Conservation (phyloP, 1,140 invertebrate species). For the Luehdorfia chinensis region DNA sequence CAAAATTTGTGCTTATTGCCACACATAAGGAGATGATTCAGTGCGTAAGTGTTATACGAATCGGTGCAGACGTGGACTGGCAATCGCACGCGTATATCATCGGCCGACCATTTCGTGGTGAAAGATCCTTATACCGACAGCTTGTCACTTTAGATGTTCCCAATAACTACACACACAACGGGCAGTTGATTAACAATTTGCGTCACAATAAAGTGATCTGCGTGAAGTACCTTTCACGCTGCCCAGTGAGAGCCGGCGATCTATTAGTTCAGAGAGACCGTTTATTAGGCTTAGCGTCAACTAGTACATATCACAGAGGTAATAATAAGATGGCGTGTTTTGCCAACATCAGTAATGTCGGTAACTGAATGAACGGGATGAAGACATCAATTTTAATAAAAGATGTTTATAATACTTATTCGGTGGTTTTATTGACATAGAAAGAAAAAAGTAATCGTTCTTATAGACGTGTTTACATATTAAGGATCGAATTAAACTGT, state of each 20-base stretch:
- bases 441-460: too few relatives aligned
- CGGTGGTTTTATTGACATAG: too few relatives aligned
- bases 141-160: slow-evolving; percentile 23
- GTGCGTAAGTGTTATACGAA: slow-evolving; percentile 34
- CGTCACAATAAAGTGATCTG: slow-evolving; percentile 42
- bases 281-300: slow-evolving; percentile 48
- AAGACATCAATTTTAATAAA: slow-evolving; percentile 19
- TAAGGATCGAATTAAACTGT: too few relatives aligned
- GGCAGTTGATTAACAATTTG: slow-evolving; percentile 21
- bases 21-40: slow-evolving; percentile 39
- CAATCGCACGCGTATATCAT: slow-evolving; percentile 35
- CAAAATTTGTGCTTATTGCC: slow-evolving; percentile 46
- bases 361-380: slow-evolving; percentile 34
- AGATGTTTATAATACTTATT: not conserved
- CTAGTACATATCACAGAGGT: slow-evolving; percentile 29
- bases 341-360: slow-evolving; percentile 37
- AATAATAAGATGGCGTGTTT: slow-evolving; percentile 41
- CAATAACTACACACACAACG: slow-evolving; percentile 17
- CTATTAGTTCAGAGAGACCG: slow-evolving; percentile 42
- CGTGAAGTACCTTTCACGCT: slow-evolving; percentile 41
- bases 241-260: slow-evolving; percentile 53
- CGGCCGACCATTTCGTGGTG: slow-evolving; percentile 40
- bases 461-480: too few relatives aligned
- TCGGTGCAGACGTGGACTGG: slow-evolving; percentile 28
- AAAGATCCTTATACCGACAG: slow-evolving; percentile 43